These are phyloP conservation scores for Amphimedon queenslandica DNA, from an alignment of 37 sponge, comb jelly and placozoan genomes.

Conservation along the genomic window DNA sequence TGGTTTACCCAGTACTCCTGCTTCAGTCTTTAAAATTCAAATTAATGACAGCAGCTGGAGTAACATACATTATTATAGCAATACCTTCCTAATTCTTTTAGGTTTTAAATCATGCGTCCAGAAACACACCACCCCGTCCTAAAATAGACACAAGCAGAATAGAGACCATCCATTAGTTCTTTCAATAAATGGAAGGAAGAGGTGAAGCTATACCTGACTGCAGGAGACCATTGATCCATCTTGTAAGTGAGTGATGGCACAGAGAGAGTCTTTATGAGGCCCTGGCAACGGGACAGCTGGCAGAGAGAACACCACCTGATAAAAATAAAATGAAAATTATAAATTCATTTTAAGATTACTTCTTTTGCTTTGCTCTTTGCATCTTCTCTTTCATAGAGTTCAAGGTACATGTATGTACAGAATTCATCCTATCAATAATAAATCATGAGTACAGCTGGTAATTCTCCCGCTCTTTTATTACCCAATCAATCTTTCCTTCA, in stretches of 20 bases:
- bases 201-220: conserved; percentile 62
- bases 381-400: conserved; percentile 74
- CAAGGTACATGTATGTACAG: conserved; percentile 84
- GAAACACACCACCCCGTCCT: conserved; percentile 45
- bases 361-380: conserved; percentile 45
- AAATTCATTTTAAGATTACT: conserved; percentile 11
- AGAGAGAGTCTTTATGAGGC: conserved; percentile 66
- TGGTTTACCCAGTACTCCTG: conserved; percentile 55
- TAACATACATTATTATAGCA: too few relatives aligned
- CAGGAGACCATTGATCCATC: conserved; percentile 72
- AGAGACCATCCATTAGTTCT: too few relatives aligned
- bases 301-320: conserved; percentile 40
- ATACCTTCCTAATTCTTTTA: too few relatives aligned
- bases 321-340: neutral
- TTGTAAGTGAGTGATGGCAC: conserved; percentile 17
- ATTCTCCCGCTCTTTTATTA: too few relatives aligned
- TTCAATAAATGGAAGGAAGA: too few relatives aligned
- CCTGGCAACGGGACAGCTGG: conserved; percentile 31
- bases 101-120: conserved; percentile 37
- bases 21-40: conserved; percentile 28
- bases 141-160: neutral
- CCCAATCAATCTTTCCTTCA: conserved; percentile 80
- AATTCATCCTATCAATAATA: conserved; percentile 66
- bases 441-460: neutral
- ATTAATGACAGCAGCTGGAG: too few relatives aligned